These are phyloP conservation scores for Engystomops pustulosus DNA, from an alignment of 2,113 vertebrate species.

Conservation along the genomic window DNA sequence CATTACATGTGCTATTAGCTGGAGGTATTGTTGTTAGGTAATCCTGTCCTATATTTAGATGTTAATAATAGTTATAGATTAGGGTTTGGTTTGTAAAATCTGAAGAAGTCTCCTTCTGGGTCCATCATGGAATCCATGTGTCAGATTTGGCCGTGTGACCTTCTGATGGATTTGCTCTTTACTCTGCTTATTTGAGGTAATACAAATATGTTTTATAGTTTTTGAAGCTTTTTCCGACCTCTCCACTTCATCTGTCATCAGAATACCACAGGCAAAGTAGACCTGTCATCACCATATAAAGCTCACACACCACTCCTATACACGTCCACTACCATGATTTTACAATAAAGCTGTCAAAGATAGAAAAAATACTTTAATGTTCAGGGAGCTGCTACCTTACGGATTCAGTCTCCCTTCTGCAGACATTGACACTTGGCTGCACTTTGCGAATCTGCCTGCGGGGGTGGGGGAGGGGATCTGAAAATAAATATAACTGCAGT, in stretches of 20 bases:
- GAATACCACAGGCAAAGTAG: not conserved
- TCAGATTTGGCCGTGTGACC: not conserved
- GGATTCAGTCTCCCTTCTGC: not conserved
- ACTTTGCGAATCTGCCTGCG: not conserved
- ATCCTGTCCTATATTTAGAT: constrained; percentile 1
- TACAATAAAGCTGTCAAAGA: not conserved
- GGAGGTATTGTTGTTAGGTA: not conserved
- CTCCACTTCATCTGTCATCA: not conserved
- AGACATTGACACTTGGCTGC: not conserved
- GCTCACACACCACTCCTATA: too few relatives aligned
- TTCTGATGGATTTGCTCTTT: not conserved
- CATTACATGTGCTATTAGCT: not conserved
- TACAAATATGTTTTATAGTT: not conserved
- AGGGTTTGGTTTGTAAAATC: not conserved
- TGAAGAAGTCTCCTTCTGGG: not conserved
- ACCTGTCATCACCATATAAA: not conserved
- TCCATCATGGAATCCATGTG: not conserved
- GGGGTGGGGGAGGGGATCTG: not conserved
- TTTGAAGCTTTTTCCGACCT: not conserved
- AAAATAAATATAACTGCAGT: too few relatives aligned
- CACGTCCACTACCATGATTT: not conserved
- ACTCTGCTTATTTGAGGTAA: not conserved
- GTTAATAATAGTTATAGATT: too few relatives aligned
- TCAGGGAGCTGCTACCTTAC: not conserved
- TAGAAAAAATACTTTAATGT: not conserved